Evolutionary conservation across 2,888 invertebrate species (phyloP).

Genomic region (Drosophila vallismaia): DNA sequence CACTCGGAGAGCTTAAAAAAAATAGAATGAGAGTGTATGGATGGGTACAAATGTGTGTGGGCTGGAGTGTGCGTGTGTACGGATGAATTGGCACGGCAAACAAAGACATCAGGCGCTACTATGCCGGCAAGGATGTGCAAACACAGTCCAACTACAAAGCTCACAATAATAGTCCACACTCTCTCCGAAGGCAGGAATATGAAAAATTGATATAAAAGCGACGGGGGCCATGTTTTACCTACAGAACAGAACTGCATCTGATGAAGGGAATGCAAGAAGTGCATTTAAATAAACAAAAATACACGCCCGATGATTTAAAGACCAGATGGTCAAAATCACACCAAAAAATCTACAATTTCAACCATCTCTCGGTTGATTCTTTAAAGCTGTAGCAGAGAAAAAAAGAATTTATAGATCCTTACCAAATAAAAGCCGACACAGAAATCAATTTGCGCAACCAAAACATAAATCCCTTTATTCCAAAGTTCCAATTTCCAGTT

Average conservation of each 20-base stretch:
- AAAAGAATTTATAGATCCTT: neutral
- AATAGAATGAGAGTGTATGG: conserved; percentile 14
- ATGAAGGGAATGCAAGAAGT: neutral
- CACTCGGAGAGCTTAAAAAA: conserved; percentile 49
- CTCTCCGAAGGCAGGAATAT: conserved; percentile 34
- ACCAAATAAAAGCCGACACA: conserved; percentile 18
- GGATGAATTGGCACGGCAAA: conserved; percentile 73
- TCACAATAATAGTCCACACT: conserved; percentile 22
- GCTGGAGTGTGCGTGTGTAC: conserved; percentile 34
- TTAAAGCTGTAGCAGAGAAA: conserved; percentile 1
- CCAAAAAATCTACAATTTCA: no score
- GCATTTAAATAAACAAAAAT: neutral
- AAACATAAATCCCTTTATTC: conserved; percentile 39
- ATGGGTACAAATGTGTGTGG: conserved; percentile 8
- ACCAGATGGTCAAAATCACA: neutral
- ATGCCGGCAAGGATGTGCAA: conserved; percentile 63
- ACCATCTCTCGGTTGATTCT: no score
- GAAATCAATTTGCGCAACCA: conserved; percentile 42
- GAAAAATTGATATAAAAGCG: conserved; percentile 50
- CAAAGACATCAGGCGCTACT: conserved; percentile 68
- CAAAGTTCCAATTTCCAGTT: conserved; percentile 29
- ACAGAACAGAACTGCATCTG: neutral
- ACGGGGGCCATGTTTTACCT: conserved; percentile 5
- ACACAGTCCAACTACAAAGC: conserved; percentile 59
- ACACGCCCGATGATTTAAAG: neutral